Conservation (phyloP, 2,113 vertebrate genomes). For the Hylia prasina region DNA sequence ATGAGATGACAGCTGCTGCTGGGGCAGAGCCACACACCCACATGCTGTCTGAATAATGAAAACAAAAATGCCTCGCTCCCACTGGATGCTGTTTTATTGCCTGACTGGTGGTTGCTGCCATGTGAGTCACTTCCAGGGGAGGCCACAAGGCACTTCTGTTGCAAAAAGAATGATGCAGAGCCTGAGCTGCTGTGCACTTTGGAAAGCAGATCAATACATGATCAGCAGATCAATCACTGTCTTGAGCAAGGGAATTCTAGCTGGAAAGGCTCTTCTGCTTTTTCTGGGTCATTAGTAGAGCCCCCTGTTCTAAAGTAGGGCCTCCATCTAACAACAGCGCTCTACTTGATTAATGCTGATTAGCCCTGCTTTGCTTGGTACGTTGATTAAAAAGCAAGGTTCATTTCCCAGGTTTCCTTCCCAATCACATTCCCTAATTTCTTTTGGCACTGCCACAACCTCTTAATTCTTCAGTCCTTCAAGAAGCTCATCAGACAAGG, state of each 20-base stretch:
- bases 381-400: conserved; percentile 55
- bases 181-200: not conserved
- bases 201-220: conserved; percentile 8
- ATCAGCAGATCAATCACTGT: conserved; percentile 4
- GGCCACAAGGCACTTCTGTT: not conserved
- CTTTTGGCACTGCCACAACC: conserved; percentile 48
- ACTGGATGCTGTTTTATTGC: conserved; percentile 20
- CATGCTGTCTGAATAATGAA: conserved; percentile 14
- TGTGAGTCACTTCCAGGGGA: not conserved
- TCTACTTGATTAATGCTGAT: conserved; percentile 71
- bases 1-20: not conserved
- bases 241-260: not conserved
- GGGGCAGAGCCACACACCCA: conserved; percentile 15
- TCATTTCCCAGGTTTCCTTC: conserved; percentile 65
- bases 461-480: conserved; percentile 27
- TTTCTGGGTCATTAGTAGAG: conserved; percentile 37
- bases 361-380: conserved; percentile 49
- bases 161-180: not conserved
- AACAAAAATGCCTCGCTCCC: not conserved
- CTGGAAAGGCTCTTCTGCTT: not conserved
- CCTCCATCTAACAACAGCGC: conserved; percentile 32
- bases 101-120: not conserved
- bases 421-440: conserved; percentile 57
- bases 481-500: conserved; percentile 51
- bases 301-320: conserved; percentile 39